Conservation (phyloP, 2,888 invertebrate species). For the Chrysodeixis includens region DNA sequence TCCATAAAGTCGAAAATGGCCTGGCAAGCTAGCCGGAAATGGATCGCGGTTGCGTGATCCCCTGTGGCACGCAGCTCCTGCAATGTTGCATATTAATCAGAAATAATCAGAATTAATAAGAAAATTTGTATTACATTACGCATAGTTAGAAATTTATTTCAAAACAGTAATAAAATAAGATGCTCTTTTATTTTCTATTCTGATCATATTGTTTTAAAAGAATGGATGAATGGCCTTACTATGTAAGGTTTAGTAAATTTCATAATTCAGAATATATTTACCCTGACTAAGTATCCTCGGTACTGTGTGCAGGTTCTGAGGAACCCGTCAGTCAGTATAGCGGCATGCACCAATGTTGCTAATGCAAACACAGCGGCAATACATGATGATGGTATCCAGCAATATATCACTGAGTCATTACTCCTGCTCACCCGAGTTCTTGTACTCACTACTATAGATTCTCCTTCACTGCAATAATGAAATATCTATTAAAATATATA, state of each 20-base stretch:
- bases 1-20: constrained; percentile 95
- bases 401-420: constrained; percentile 90
- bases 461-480: constrained; percentile 89
- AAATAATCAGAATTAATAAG: not conserved
- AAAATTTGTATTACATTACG: no score
- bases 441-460: constrained; percentile 90
- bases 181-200: no score
- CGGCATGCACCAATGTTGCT: constrained; percentile 91
- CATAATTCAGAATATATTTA: constrained; percentile 58
- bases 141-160: no score
- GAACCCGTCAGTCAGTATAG: constrained; percentile 93
- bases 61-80: constrained; percentile 87
- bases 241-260: no score
- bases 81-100: constrained; percentile 41
- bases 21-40: constrained; percentile 92
- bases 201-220: no score
- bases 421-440: constrained; percentile 89
- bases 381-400: constrained; percentile 92
- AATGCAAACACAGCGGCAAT: constrained; percentile 90
- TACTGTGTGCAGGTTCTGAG: constrained; percentile 94
- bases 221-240: no score
- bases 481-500: no score
- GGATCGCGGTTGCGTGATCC: constrained; percentile 89
- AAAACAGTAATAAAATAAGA: no score
- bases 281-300: constrained; percentile 90